Evolutionary conservation across 2,113 vertebrate species (phyloP).

Genomic region (Nestor notabilis): DNA sequence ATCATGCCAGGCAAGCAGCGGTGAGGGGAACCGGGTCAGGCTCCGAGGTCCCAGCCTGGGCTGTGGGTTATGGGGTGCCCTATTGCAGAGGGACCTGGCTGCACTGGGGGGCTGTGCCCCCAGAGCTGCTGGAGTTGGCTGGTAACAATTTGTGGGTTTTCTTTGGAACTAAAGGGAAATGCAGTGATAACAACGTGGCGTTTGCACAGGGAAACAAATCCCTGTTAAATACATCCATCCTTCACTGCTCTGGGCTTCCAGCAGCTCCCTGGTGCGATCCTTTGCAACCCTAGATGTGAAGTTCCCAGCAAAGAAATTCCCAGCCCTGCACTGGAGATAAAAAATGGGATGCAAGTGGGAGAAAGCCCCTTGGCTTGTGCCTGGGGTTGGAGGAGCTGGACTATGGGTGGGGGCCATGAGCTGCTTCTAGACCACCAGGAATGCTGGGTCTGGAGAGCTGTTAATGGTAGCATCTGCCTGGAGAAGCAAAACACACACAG

Average conservation of each 20-base stretch:
- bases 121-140: neutral
- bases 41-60: rapidly evolving
- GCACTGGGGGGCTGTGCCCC: neutral
- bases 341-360: neutral
- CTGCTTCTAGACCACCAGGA: neutral
- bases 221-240: neutral
- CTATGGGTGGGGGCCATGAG: neutral
- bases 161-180: neutral
- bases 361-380: neutral
- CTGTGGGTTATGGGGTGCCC: rapidly evolving
- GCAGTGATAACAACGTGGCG: neutral
- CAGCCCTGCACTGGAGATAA: neutral
- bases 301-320: neutral
- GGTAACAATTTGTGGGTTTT: neutral
- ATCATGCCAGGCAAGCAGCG: constrained; percentile 84
- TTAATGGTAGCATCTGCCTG: neutral
- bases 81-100: neutral
- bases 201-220: neutral
- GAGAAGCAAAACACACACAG: neutral
- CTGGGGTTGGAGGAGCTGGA: neutral
- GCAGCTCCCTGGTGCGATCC: neutral
- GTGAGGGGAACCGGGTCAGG: neutral
- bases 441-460: neutral
- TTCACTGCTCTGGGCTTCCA: neutral
- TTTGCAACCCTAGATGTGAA: neutral